Conservation (phyloP, 2,113 vertebrate genomes). For the Brienomyrus longianalis region DNA sequence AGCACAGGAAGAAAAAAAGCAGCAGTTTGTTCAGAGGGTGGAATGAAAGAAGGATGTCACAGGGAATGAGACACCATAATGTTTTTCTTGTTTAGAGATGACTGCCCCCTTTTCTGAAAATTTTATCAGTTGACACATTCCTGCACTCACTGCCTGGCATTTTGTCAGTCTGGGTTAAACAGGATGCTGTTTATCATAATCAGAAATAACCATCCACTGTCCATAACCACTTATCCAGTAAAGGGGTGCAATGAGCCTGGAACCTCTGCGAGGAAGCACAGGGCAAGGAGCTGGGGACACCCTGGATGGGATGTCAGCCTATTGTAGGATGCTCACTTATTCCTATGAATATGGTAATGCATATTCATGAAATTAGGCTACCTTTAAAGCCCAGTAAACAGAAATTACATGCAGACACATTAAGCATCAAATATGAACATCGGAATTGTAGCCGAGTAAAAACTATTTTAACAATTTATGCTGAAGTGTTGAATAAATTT, state of each 20-base stretch:
- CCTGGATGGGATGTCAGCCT: neutral
- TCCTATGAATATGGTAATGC: neutral
- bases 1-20: slow-evolving; percentile 29
- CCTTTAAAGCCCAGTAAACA: neutral
- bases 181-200: neutral
- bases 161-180: slow-evolving; percentile 4
- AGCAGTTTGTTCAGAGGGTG: slow-evolving; percentile 33
- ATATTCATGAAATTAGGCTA: neutral
- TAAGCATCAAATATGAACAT: neutral
- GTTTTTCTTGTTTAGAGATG: neutral
- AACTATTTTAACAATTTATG: slow-evolving; percentile 62
- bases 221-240: neutral
- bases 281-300: neutral
- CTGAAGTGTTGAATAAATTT: slow-evolving; percentile 72
- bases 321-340: neutral
- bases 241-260: neutral
- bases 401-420: neutral
- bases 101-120: neutral
- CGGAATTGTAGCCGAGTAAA: neutral
- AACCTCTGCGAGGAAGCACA: neutral
- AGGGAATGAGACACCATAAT: slow-evolving; percentile 28
- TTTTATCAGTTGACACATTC: neutral
- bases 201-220: neutral
- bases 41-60: slow-evolving; percentile 28
- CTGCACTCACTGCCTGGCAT: neutral